Evolutionary conservation across 2,888 invertebrate genomes (phyloP).

Genomic region (Mellilla xanthometata): DNA sequence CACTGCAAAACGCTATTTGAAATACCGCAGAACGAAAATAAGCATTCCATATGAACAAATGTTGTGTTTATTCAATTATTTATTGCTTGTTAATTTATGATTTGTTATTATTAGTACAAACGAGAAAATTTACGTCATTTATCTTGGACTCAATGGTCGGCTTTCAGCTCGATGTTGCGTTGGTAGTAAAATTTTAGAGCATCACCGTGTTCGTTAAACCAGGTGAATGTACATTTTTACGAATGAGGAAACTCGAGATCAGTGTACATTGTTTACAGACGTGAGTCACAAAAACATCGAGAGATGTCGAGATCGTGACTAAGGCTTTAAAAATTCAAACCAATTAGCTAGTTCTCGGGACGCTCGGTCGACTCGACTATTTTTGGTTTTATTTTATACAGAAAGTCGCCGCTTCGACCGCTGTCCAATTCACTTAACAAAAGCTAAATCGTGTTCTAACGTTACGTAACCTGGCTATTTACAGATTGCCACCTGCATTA

Average conservation of each 20-base stretch:
- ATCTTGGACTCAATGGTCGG: too few relatives aligned
- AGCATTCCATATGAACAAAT: too few relatives aligned
- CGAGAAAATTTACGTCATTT: too few relatives aligned
- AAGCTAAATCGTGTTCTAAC: conserved; percentile 32
- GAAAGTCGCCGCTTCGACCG: conserved; percentile 26
- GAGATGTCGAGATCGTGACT: conserved; percentile 64
- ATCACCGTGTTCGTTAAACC: too few relatives aligned
- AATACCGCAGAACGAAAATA: neutral
- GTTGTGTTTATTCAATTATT: too few relatives aligned
- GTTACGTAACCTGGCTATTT: conserved; percentile 37
- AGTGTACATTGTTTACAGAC: conserved; percentile 48
- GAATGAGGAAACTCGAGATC: conserved; percentile 51
- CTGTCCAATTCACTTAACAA: conserved; percentile 33
- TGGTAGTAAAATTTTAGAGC: too few relatives aligned
- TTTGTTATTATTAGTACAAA: too few relatives aligned
- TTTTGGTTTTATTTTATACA: conserved; percentile 43
- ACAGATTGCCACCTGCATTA: conserved; percentile 34
- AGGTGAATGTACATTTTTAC: conserved; percentile 39
- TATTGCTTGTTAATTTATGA: too few relatives aligned
- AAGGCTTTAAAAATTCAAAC: conserved; percentile 73
- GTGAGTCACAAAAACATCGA: conserved; percentile 65
- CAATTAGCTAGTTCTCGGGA: conserved; percentile 58
- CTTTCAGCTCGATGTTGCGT: too few relatives aligned
- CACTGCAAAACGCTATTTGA: conserved; percentile 5
- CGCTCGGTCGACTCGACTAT: conserved; percentile 33